These are phyloP conservation scores for Tipula unca DNA, from an alignment of 2,888 invertebrate species.

Conservation along the genomic window DNA sequence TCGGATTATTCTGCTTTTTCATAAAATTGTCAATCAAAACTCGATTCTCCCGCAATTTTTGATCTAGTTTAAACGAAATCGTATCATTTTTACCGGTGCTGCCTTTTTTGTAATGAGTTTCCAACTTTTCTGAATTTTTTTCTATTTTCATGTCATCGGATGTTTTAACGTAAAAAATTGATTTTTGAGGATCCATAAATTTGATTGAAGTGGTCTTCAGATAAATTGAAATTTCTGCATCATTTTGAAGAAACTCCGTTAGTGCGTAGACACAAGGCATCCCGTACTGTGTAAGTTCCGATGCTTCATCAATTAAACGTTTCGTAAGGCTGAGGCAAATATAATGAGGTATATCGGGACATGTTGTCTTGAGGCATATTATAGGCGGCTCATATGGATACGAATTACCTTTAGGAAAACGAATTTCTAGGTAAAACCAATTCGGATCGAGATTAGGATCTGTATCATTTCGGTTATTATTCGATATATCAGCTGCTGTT, in stretches of 20 bases:
- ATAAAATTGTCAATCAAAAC: slow-evolving; percentile 53
- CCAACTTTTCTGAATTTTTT: slow-evolving; percentile 31
- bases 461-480: slow-evolving; percentile 34
- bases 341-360: slow-evolving; percentile 53
- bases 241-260: slow-evolving; percentile 60
- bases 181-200: slow-evolving; percentile 48
- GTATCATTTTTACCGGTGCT: slow-evolving; percentile 48
- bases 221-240: slow-evolving; percentile 53
- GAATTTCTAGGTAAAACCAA: slow-evolving; percentile 60
- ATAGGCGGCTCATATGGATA: slow-evolving; percentile 70
- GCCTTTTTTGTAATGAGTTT: slow-evolving; percentile 58
- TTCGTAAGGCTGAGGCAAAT: slow-evolving; percentile 57
- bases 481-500: slow-evolving; percentile 35
- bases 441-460: slow-evolving; percentile 39
- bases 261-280: slow-evolving; percentile 64
- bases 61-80: slow-evolving; percentile 44
- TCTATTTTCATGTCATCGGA: background rate
- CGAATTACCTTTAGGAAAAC: slow-evolving; percentile 58
- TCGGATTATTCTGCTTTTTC: slow-evolving; percentile 50
- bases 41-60: slow-evolving; percentile 52
- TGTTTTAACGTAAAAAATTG: slow-evolving; percentile 46
- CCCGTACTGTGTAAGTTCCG: slow-evolving; percentile 54
- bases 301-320: slow-evolving; percentile 59
- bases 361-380: slow-evolving; percentile 57
- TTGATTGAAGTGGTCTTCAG: slow-evolving; percentile 48